Evolutionary conservation across 2,797 vertebrate genomes (phyloP).

Genomic region (Acipenser oxyrinchus): DNA sequence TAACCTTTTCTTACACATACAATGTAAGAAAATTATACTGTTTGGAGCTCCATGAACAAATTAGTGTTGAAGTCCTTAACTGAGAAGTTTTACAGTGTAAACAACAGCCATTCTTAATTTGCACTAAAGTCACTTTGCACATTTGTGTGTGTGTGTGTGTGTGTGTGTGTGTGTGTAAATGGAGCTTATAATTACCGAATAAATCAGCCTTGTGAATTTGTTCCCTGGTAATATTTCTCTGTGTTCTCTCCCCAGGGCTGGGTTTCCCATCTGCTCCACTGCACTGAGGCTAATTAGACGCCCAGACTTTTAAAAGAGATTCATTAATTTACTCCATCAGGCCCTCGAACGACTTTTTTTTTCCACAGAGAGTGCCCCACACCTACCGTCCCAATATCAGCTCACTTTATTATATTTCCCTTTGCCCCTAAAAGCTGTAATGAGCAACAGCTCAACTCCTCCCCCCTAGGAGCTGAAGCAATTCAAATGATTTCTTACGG

Average conservation of each 20-base stretch:
- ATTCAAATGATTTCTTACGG: slow-evolving; percentile 73
- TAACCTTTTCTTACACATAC: not conserved
- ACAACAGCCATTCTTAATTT: slow-evolving; percentile 51
- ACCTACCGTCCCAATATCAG: slow-evolving; percentile 50
- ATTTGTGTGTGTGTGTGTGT: slow-evolving; percentile 38
- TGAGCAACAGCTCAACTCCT: slow-evolving; percentile 25
- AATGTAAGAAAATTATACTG: no score
- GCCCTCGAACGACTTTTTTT: slow-evolving; percentile 46
- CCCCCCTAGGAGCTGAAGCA: slow-evolving; percentile 59
- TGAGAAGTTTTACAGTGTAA: slow-evolving; percentile 29
- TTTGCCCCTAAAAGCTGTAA: slow-evolving; percentile 56
- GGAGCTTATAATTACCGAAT: slow-evolving; percentile 59
- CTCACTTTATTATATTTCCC: slow-evolving; percentile 65
- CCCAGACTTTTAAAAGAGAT: slow-evolving; percentile 55
- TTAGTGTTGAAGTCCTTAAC: not conserved
- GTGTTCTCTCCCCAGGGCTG: slow-evolving; percentile 48
- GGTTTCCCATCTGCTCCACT: slow-evolving; percentile 63
- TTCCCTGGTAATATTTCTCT: slow-evolving; percentile 57
- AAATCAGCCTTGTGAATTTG: slow-evolving; percentile 61
- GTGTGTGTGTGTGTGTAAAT: slow-evolving; percentile 43
- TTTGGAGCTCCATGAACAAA: not conserved
- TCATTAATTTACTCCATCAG: slow-evolving; percentile 61
- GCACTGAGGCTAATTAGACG: slow-evolving; percentile 55
- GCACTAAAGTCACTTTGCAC: slow-evolving; percentile 40
- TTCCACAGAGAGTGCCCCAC: slow-evolving; percentile 41